Evolutionary conservation across 2,888 invertebrate species (phyloP).

Genomic region (Suillia variegata): DNA sequence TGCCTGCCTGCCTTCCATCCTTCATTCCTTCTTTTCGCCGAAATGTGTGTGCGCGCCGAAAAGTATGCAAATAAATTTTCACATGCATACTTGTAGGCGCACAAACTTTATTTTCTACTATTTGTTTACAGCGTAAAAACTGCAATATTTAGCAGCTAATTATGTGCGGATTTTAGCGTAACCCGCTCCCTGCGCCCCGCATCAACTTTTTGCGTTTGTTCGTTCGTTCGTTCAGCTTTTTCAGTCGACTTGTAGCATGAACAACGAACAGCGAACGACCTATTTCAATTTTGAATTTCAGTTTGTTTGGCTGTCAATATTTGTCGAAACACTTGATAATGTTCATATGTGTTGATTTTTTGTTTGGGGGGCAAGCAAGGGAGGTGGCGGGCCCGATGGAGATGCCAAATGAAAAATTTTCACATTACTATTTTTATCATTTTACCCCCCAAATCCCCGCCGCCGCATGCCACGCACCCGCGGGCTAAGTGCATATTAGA

Average conservation of each 20-base stretch:
- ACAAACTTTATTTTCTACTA: background rate
- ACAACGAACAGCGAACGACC: background rate
- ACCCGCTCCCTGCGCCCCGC: background rate
- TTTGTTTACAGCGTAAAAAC: constrained; percentile 9
- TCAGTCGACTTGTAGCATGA: too few relatives aligned
- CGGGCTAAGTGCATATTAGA: background rate
- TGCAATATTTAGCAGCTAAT: constrained; percentile 3
- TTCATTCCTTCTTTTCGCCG: too few relatives aligned
- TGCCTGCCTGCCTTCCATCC: too few relatives aligned
- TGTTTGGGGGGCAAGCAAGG: too few relatives aligned
- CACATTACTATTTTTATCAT: background rate
- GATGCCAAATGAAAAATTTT: background rate
- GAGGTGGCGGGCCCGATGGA: background rate
- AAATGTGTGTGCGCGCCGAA: background rate
- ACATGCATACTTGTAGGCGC: background rate
- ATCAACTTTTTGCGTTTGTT: too few relatives aligned
- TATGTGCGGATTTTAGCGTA: background rate
- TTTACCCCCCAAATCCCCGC: background rate
- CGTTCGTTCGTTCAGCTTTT: too few relatives aligned
- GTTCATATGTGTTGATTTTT: background rate
- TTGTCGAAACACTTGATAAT: constrained; percentile 51
- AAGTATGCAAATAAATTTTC: constrained; percentile 19
- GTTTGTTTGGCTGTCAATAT: constrained; percentile 53
- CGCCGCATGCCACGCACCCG: background rate
- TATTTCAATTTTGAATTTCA: background rate